phyloP scores from a whole-genome alignment of 23 tunicate genomes.

The Ascidia mentula region DNA sequence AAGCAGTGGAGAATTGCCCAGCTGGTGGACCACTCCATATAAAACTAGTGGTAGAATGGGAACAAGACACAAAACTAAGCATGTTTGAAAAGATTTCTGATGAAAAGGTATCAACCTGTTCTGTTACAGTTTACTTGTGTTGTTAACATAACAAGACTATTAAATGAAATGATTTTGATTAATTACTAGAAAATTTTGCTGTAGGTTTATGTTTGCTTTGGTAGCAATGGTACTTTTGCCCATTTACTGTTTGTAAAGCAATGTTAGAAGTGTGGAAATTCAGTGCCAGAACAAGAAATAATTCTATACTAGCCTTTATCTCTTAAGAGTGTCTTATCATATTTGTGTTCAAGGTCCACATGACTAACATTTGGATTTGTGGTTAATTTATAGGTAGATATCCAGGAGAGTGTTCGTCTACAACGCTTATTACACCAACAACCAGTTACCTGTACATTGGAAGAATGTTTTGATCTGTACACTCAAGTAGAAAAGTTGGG shows the following conservation, averaged over 20 bases:
- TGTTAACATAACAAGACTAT: neutral
- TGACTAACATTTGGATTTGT: neutral
- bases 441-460: slow-evolving; percentile 80
- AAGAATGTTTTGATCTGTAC: slow-evolving; percentile 86
- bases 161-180: neutral
- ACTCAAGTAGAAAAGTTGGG: slow-evolving; percentile 71
- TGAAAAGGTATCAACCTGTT: slow-evolving; percentile 51
- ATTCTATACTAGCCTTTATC: too few relatives aligned
- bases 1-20: slow-evolving; percentile 81
- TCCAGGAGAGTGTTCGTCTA: slow-evolving; percentile 73
- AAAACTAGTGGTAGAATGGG: slow-evolving; percentile 79
- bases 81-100: slow-evolving; percentile 69
- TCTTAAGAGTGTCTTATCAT: too few relatives aligned
- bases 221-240: too few relatives aligned
- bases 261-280: too few relatives aligned
- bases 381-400: slow-evolving; percentile 61
- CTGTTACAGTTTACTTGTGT: neutral
- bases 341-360: neutral
- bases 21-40: slow-evolving; percentile 84
- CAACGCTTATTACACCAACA: slow-evolving; percentile 71
- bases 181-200: neutral
- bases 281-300: too few relatives aligned
- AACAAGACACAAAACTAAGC: slow-evolving; percentile 44
- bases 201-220: too few relatives aligned
- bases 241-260: too few relatives aligned